Evolutionary conservation across 2,888 invertebrate genomes (phyloP).

Genomic region (Augiades crinisus): DNA sequence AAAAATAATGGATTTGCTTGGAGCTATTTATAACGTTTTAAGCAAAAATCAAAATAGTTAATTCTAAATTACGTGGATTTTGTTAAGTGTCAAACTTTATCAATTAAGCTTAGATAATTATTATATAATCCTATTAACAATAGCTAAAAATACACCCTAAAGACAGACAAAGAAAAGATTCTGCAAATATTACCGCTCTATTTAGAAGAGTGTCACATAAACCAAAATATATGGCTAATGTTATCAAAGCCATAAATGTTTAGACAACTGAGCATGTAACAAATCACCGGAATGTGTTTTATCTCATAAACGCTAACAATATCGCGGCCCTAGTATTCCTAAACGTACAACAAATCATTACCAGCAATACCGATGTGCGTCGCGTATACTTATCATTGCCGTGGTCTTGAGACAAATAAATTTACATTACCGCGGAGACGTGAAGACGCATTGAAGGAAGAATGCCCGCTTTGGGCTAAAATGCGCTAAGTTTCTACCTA

Average conservation of each 20-base stretch:
- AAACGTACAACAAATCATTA: background rate
- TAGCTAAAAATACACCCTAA: too few relatives aligned
- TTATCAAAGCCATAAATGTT: background rate
- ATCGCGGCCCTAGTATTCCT: background rate
- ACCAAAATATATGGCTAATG: background rate
- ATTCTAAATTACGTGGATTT: too few relatives aligned
- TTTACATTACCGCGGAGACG: constrained; percentile 32
- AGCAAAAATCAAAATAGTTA: too few relatives aligned
- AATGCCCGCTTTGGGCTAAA: constrained; percentile 6
- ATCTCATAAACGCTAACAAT: background rate
- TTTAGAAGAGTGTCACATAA: too few relatives aligned
- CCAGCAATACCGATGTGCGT: background rate
- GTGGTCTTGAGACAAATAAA: constrained; percentile 25
- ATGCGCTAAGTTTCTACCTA: constrained; percentile 14
- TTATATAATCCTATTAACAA: too few relatives aligned
- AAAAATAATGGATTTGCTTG: too few relatives aligned
- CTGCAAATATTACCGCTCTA: too few relatives aligned
- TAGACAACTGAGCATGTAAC: background rate
- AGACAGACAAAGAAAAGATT: too few relatives aligned
- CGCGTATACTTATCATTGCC: background rate
- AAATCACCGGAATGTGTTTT: background rate
- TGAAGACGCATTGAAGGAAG: constrained; percentile 29
- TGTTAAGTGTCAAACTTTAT: too few relatives aligned
- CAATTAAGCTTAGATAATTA: too few relatives aligned
- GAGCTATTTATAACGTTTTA: too few relatives aligned